Evolutionary conservation across 1,140 invertebrate genomes (phyloP), one percentile per base, ranked within the genome.

Genomic region (Drosophila nasuta): DNA sequence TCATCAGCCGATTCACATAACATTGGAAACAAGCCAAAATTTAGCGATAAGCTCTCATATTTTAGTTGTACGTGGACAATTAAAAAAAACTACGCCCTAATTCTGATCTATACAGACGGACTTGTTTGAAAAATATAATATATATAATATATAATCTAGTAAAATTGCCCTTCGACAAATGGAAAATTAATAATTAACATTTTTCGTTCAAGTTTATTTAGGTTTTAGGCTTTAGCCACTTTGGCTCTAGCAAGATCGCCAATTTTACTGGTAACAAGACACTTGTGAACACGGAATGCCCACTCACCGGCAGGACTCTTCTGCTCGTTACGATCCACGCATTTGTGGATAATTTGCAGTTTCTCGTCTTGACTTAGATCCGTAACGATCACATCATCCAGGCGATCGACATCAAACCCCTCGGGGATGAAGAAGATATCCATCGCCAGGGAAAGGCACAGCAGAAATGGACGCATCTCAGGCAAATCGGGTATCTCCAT

Each of bases 371-470:
- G 91, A 13, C 58, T 65, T 30, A 92, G 72, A 57, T 87, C 85
- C 91, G 92, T 87, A 60, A 87, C 89, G 64, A 92, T 92, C 69
- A 92, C 91, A 62, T 90, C 90, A 49, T 88, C 88, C 63, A 92
- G 60, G 43, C 91, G 87, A 71, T 92, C 91, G 30, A 82, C 77
- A 70, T 92, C 85, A 57, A 83, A 92, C 33, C 91, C 91, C 49
- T 87, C 17, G 49, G 90, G 79, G 25, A 41, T 66, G 70, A 85
- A 92, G 88, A 92, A 92, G 41, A 92, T 79, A 15, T 73, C 85
- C 75, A 91, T 51, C 46, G 92, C 92, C 17, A 46, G 64, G 45
- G 91, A 82, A 7, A 78, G 70, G 68, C 91, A 92, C 3, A 77
- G 49, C 35, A 92, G 43, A 62, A 87, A 92, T 33, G 87, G 57